Evolutionary conservation across 1,140 invertebrate genomes (phyloP).

Genomic region (Dreissena rostriformis): DNA sequence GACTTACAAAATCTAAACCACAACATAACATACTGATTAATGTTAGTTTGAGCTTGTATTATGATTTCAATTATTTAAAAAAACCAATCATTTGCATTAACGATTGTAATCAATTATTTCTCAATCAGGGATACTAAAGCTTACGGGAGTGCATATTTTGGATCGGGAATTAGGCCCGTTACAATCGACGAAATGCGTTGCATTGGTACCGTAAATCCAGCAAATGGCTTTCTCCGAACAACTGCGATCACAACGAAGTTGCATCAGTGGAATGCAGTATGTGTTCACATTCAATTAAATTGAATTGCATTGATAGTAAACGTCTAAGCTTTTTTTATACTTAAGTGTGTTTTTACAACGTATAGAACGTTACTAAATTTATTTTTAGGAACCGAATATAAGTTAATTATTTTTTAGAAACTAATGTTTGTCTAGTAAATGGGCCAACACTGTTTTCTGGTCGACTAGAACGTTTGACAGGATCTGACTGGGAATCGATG

Average conservation of each 20-base stretch:
- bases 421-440: not conserved
- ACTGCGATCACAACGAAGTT: slow-evolving; percentile 17
- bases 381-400: no score
- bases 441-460: slow-evolving; percentile 6
- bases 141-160: not conserved
- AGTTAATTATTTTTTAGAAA: not conserved
- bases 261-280: slow-evolving; percentile 31
- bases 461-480: slow-evolving; percentile 7
- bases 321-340: not conserved
- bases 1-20: no score
- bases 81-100: no score
- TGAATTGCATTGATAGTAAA: not conserved
- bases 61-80: no score
- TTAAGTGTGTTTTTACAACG: not conserved
- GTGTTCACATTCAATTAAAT: not conserved
- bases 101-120: no score
- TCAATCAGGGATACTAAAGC: not conserved
- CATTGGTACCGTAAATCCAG: slow-evolving; percentile 10
- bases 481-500: not conserved
- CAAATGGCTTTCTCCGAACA: not conserved
- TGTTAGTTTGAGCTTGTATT: no score
- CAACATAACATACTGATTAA: no score
- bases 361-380: no score
- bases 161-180: not conserved
- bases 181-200: slow-evolving; percentile 15